A percentile compares a stretch with the other conserved stretches of the same genome.
Conservation (phyloP, 2,113 vertebrate genomes). For the Emydura subglobosa region DNA sequence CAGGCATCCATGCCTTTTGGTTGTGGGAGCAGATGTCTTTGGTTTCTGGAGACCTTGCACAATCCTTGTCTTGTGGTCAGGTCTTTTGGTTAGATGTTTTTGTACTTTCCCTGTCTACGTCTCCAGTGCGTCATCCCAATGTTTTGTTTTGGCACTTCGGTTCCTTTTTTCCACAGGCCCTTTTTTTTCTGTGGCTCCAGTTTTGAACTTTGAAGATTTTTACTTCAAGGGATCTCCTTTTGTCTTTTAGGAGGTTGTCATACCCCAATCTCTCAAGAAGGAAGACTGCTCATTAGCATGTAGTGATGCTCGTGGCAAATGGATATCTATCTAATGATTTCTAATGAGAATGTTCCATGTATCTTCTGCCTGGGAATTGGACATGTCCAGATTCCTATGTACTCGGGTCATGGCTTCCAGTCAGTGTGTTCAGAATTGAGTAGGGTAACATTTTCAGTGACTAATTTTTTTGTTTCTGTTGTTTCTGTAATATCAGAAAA, state of each 20-base stretch:
- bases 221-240: not conserved
- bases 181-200: not conserved
- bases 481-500: not conserved
- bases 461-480: not conserved
- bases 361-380: not conserved
- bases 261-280: not conserved
- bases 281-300: not conserved
- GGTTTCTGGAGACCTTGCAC: not conserved
- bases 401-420: not conserved
- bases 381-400: not conserved
- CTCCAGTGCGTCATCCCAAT: not conserved
- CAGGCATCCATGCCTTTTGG: not conserved
- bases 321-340: not conserved
- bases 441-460: not conserved
- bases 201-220: not conserved
- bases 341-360: rapidly evolving
- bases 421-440: not conserved
- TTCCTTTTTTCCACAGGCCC: not conserved
- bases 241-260: not conserved
- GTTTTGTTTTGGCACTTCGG: not conserved
- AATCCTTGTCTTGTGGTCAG: rapidly evolving
- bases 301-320: not conserved
- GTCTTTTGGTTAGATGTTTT: not conserved
- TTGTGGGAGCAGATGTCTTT: not conserved
- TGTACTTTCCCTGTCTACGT: not conserved